Evolutionary conservation across 2,888 invertebrate genomes (phyloP), one percentile per base, ranked within the genome.

Genomic region (Melanchra persicariae): DNA sequence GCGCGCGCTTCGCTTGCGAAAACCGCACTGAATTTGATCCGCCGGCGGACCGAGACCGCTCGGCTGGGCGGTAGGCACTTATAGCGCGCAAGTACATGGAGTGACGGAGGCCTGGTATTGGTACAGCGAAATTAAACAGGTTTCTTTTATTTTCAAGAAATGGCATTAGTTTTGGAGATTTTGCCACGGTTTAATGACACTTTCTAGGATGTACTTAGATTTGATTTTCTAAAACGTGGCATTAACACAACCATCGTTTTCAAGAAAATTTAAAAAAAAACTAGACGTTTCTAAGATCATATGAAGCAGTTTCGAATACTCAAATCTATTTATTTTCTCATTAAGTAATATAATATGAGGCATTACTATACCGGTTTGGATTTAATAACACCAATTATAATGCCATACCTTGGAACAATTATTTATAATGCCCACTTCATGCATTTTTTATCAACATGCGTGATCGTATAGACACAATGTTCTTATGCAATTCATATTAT

Each of bases 401-500:
- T 58, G 55, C 24, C 52, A 47, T 57, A 43, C 30, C 66, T 34
- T 61, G 43, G 37, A 64, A 47, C 58, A 70, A 68, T 68, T 73
- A 77, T 59, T 22, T 65, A 43, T 71, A 47, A 70, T 60, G 51
- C 26, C 15, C 58, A 51, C 61, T 58, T 24, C n/a, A 30, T 52
- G 43, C 55, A 34, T 64, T 72, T 77, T 77, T 43, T 72, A 34
- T 24, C 19, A 77, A 62, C 47, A n/a, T 61, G 47, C 43, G 7
- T 34, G 10, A 81, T 63, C 7, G 12, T 58, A 54, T 9, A 57
- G 10, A 63, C n/a, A 69, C 63, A 62, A 62, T 37, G 54, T 58
- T 61, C 64, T 79, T 84, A 81, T 74, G 77, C 78, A 82, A 87
- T 72, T 72, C 34, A 22, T 77, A 30, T n/a, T n/a, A 30, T 30